These are phyloP conservation scores for Hesperophylax magnus DNA, from an alignment of 1,140 invertebrate genomes.

Conservation along the genomic window DNA sequence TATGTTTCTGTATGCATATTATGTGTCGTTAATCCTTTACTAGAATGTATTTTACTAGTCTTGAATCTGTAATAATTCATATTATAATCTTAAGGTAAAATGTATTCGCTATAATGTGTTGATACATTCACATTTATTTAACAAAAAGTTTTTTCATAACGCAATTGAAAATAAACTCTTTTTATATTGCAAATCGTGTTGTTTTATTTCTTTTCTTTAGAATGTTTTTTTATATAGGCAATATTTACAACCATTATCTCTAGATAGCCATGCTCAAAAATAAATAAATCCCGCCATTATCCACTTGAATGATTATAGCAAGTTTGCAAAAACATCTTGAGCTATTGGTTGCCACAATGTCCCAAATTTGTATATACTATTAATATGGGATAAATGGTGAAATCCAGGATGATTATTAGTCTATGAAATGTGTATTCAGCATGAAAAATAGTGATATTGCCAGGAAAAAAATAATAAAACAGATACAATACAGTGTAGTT, in stretches of 20 bases:
- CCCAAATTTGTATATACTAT: too few relatives aligned
- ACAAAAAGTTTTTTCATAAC: conserved; percentile 33
- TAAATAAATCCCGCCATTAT: too few relatives aligned
- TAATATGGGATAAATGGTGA: too few relatives aligned
- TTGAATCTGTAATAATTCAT: conserved; percentile 38
- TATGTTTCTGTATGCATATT: conserved; percentile 35
- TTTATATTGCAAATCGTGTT: conserved; percentile 38
- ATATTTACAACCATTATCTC: neutral
- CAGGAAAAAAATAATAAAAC: too few relatives aligned
- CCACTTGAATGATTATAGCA: too few relatives aligned
- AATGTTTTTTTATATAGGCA: too few relatives aligned
- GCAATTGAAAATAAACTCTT: conserved; percentile 42
- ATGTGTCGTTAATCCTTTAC: conserved; percentile 38
- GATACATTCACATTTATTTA: conserved; percentile 14
- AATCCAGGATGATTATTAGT: too few relatives aligned
- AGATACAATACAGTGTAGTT: too few relatives aligned
- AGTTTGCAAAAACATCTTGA: too few relatives aligned
- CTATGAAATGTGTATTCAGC: too few relatives aligned
- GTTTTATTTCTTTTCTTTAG: neutral
- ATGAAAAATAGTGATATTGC: too few relatives aligned
- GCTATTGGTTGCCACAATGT: too few relatives aligned
- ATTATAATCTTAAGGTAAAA: conserved; percentile 20
- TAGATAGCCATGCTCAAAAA: neutral
- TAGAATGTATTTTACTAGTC: conserved; percentile 56
- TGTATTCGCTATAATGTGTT: conserved; percentile 19